Percentiles rank a stretch among this genome's conserved stretches.
These are phyloP conservation scores for Phymanthus crucifer DNA, from an alignment of 92 coral and sea anemone species.

Conservation along the genomic window DNA sequence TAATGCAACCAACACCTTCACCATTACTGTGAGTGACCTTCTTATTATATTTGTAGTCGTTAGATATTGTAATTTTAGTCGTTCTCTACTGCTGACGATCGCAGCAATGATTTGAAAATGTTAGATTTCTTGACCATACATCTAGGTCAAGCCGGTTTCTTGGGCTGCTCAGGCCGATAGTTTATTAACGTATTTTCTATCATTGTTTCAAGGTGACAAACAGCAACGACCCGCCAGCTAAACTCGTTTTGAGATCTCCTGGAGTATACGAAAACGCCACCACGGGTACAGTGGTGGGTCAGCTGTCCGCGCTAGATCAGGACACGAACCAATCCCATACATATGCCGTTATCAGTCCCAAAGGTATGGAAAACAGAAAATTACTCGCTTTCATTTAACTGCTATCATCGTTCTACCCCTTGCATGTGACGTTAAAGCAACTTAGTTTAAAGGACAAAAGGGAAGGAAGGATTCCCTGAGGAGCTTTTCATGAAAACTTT, in stretches of 20 bases:
- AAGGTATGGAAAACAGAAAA: conserved; percentile 40
- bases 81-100: no score
- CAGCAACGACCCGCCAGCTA: conserved; percentile 66
- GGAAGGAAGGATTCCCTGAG: no score
- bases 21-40: conserved; percentile 61
- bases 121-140: neutral
- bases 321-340: conserved; percentile 58
- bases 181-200: neutral
- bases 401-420: no score
- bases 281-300: conserved; percentile 56
- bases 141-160: no score
- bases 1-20: conserved; percentile 47
- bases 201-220: conserved; percentile 54
- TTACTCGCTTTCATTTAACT: neutral
- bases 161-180: neutral
- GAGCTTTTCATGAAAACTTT: no score
- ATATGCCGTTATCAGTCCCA: conserved; percentile 31
- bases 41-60: no score
- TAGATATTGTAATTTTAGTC: no score
- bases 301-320: conserved; percentile 55
- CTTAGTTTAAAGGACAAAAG: neutral
- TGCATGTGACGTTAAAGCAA: no score
- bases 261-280: conserved; percentile 80
- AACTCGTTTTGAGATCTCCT: conserved; percentile 39
- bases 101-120: neutral